Evolutionary conservation across 2,888 invertebrate genomes (phyloP), one percentile per base, ranked within the genome.

Genomic region (Thalpophila matura): DNA sequence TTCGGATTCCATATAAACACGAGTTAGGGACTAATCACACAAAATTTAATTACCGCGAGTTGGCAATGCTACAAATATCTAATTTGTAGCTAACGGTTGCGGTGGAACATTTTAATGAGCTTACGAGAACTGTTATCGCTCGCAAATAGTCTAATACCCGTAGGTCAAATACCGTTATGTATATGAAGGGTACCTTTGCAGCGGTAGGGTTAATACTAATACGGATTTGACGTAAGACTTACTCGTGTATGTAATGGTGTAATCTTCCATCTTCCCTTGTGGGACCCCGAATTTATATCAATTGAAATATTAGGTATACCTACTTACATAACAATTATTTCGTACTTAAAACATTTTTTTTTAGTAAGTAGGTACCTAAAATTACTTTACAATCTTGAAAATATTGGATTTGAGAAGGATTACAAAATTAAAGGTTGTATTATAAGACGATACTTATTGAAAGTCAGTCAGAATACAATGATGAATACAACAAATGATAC

Each of bases 1-100:
- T 82, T 83, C 79, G 72, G 72, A 85, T 83, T 82, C 74, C 77
- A 73, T 68, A 70, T 80, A 76, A 79, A 78, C 80, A 81, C 80
- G 80, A 83, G 81, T 83, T 73, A n/a, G n/a, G n/a, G n/a, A 83
- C 81, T 86, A 86, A 86, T 85, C 84, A 77, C 51, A 60, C 76
- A 63, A 83, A 87, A 89, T 90, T 89, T 88, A 89, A 92, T 93
- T 87, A 89, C 83, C 61, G 43, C 74, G 74, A 66, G 77, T 75
- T 81, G 82, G 77, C 69, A 81, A 74, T 63, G 77, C 71, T 82
- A 69, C 81, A 82, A 84, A 89, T 86, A 85, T 82, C 83, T 80
- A 82, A 82, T 68, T 67, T 56, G 61, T 37, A 56, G 42, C 46
- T 49, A 64, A 59, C 65, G 55, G 47, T 67, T 74, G 77, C 46